phyloP scores from a whole-genome alignment of 2,797 vertebrate species.

The Diglossa cyanea region DNA sequence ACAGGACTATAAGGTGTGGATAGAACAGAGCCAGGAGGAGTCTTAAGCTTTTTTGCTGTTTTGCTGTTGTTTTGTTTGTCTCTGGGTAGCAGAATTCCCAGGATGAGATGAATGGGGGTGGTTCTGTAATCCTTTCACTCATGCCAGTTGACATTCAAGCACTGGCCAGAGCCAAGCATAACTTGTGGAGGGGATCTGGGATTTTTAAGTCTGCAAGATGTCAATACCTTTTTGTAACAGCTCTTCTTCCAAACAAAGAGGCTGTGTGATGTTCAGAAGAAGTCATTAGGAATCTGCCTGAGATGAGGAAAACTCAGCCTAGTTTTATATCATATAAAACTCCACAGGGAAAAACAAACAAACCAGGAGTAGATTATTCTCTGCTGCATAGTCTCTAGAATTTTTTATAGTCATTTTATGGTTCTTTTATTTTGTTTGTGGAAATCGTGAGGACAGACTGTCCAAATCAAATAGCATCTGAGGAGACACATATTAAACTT shows the following conservation, averaged over 20 bases:
- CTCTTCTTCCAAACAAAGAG: not conserved
- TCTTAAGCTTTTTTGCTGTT: not conserved
- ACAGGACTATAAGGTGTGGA: conserved; percentile 89
- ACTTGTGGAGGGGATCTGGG: not conserved
- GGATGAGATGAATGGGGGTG: not conserved
- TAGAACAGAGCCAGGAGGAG: not conserved
- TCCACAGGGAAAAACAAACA: not conserved
- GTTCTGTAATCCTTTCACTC: not conserved
- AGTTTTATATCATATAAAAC: not conserved
- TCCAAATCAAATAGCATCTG: not conserved
- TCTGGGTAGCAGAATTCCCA: not conserved
- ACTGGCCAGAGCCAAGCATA: not conserved
- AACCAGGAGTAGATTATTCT: not conserved
- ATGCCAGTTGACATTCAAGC: not conserved
- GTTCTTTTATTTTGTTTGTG: not conserved
- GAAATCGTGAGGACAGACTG: not conserved
- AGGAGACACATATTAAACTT: not conserved
- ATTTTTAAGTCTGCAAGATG: not conserved
- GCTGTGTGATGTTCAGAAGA: not conserved
- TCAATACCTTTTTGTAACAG: not conserved
- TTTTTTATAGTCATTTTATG: not conserved
- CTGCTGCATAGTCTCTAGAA: not conserved
- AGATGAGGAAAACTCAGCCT: not conserved
- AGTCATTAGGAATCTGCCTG: not conserved
- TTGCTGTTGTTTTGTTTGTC: not conserved